Percentiles rank a stretch among this genome's conserved stretches.
These are phyloP conservation scores for Muscicapa striata DNA, from an alignment of 2,797 vertebrate genomes.

Conservation along the genomic window DNA sequence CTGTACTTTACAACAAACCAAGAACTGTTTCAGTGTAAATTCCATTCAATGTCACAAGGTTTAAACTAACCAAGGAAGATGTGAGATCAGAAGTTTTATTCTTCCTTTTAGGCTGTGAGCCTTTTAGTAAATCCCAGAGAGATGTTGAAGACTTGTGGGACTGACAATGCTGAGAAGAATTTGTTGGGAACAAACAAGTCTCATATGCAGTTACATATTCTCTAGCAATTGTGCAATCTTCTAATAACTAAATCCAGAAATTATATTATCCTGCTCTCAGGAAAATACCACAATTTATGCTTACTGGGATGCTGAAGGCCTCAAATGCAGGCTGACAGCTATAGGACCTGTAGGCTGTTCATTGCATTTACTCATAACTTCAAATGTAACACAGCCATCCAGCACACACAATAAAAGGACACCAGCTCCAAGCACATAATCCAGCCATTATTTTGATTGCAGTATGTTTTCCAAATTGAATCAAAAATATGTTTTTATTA, in stretches of 20 bases:
- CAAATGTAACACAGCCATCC: not conserved
- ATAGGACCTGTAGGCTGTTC: not conserved
- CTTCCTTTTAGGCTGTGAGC: not conserved
- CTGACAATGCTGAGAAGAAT: not conserved
- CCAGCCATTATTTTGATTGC: constrained; percentile 18
- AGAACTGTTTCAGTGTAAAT: not conserved
- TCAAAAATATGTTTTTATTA: not conserved
- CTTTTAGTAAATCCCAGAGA: not conserved
- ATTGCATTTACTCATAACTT: not conserved
- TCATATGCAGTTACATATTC: not conserved
- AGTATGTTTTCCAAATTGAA: constrained; percentile 2
- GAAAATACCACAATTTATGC: not conserved
- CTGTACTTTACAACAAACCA: not conserved
- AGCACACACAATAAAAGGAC: not conserved
- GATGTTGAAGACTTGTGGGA: not conserved
- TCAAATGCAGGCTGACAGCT: not conserved
- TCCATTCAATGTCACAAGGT: not conserved
- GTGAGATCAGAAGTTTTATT: not conserved
- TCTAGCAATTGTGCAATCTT: not conserved
- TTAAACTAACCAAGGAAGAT: not conserved
- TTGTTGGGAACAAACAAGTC: not conserved
- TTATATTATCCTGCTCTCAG: not conserved
- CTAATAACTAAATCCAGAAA: not conserved
- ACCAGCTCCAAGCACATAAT: not conserved
- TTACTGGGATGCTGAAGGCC: not conserved